Base-by-base conservation (phyloP, 2,113 vertebrate species). In the Coryphaenoides rupestris region DNA sequence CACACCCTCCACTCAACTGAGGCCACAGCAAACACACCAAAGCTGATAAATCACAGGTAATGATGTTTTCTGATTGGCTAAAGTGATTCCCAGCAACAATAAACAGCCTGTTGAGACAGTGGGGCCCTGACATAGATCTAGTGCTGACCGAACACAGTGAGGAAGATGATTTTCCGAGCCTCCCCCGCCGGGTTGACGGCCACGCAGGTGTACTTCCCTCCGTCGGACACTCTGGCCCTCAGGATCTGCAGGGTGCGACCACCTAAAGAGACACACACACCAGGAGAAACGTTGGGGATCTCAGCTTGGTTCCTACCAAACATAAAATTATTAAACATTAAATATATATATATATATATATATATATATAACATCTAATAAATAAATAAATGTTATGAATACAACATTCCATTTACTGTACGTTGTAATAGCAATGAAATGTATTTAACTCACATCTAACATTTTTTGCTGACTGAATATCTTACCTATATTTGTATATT, bases 181-280 rank as follows among this genome's bases (percentile, higher is more conserved):
- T 97, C 89, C 64, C 97, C 97, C 70, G 94, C 97, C 67, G 92
- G 89, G 69, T 96, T 99, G 74, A 93, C 91, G 68, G 95, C 96
- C 73, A 95, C 78, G 62, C 97, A 99, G 56, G 78, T 91, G 72
- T 97, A 99, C 74, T 93, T 94, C 24, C 97, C 96, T 17, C 85
- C 93, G 58, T 99, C 93, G 3, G 92, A 91, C n/a, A 96, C 83
- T 69, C 90, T 95, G 65, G 93, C 91, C 65, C 88, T 93, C 49
- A 93, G 83, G 74, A 99, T 93, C 80, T 99, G 97, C 47, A 99
- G 86, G 0, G 86, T 94, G 2, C 93, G 92, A 55, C 95, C 94
- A 71, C 95, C 96, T 99, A 55, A 49, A 66, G 33, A 1, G 0
- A 65, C 19, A 66, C 53, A 23, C 19, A 23, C 12, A 55, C 19